These are phyloP conservation scores for Exaiptasia diaphana DNA, from an alignment of 64 coral and sea anemone genomes.

Conservation along the genomic window DNA sequence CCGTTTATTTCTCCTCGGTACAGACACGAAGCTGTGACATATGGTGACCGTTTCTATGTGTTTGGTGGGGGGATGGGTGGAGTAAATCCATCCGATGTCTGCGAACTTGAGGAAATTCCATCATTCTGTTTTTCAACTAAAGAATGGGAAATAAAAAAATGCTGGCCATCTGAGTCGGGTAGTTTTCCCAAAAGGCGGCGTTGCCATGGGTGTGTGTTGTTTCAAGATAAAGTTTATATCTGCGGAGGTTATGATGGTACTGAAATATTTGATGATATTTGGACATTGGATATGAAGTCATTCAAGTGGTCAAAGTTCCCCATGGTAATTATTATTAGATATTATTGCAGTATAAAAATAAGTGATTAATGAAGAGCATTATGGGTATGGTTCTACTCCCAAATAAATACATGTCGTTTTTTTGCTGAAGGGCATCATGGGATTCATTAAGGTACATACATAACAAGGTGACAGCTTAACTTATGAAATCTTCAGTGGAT, in stretches of 20 bases:
- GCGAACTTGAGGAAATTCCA: conserved; percentile 65
- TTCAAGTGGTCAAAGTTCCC: conserved; percentile 77
- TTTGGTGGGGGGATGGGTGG: conserved; percentile 82
- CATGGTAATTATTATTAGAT: conserved; percentile 32
- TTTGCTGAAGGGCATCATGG: too few species aligned
- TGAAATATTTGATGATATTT: conserved; percentile 82
- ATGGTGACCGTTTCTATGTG: conserved; percentile 63
- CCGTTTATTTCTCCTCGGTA: conserved; percentile 59
- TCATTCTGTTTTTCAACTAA: conserved; percentile 62
- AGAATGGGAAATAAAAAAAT: conserved; percentile 60
- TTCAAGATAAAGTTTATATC: conserved; percentile 55
- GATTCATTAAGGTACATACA: too few species aligned
- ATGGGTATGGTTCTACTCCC: too few species aligned
- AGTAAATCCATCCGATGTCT: conserved; percentile 43
- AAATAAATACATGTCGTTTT: too few species aligned
- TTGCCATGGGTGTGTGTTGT: conserved; percentile 87
- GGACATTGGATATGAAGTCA: conserved; percentile 70
- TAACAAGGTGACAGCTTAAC: too few species aligned
- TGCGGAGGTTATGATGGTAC: conserved; percentile 90
- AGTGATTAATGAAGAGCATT: too few species aligned
- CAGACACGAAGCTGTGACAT: conserved; percentile 77
- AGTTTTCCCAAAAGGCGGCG: conserved; percentile 72
- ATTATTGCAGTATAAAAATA: not conserved
- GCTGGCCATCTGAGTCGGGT: conserved; percentile 15
- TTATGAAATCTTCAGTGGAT: too few species aligned